phyloP scores from a whole-genome alignment of 2,888 invertebrate genomes.

The Trissoscelio sp. region DNA sequence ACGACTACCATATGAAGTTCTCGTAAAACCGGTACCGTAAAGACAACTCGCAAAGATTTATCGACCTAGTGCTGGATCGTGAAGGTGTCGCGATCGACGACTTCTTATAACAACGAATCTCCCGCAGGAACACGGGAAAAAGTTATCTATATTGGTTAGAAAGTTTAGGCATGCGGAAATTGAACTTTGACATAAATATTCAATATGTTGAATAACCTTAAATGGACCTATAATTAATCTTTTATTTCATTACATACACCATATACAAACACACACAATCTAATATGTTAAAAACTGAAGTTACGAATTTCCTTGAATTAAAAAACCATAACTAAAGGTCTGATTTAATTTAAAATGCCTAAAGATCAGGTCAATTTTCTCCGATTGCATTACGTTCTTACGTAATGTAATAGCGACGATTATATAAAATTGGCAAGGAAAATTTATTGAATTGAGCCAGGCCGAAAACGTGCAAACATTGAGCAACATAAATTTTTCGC shows the following conservation, averaged over 20 bases:
- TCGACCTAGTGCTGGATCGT: constrained; percentile 66
- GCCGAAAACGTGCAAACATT: neutral
- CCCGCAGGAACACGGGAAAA: constrained; percentile 25
- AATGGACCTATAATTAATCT: constrained; percentile 14
- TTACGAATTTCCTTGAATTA: too few species aligned
- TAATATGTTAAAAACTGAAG: neutral
- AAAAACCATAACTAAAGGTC: too few species aligned
- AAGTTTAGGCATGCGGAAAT: constrained; percentile 53
- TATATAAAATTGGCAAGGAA: constrained; percentile 8
- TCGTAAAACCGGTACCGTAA: constrained; percentile 70
- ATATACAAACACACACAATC: neutral
- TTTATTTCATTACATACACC: neutral
- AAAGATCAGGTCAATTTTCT: neutral
- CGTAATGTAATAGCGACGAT: neutral
- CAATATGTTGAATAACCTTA: neutral
- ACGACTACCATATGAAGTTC: constrained; percentile 68
- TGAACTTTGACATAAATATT: constrained; percentile 63
- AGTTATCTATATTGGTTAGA: constrained; percentile 54
- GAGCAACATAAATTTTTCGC: neutral
- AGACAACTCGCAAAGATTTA: constrained; percentile 72
- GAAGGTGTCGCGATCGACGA: constrained; percentile 62
- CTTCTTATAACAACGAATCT: constrained; percentile 53
- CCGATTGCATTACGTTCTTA: neutral
- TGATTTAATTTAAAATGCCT: neutral
- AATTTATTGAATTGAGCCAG: constrained; percentile 2